Conservation (phyloP, 1,140 invertebrate species). For the Luehdorfia chinensis region DNA sequence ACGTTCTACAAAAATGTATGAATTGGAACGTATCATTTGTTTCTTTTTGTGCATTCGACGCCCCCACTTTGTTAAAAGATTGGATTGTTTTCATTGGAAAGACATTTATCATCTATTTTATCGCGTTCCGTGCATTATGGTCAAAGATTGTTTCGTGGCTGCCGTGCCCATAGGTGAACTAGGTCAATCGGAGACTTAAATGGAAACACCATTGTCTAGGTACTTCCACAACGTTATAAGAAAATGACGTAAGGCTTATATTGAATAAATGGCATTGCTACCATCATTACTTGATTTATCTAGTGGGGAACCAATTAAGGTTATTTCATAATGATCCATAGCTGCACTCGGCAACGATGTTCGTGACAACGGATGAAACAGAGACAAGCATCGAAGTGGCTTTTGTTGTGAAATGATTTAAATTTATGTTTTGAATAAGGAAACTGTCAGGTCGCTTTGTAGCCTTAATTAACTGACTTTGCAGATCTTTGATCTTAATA, state of each 20-base stretch:
- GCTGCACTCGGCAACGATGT: constrained; percentile 16
- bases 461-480: constrained; percentile 14
- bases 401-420: constrained; percentile 17
- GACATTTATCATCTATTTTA: constrained; percentile 55
- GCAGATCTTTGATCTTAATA: constrained; percentile 6
- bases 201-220: constrained; percentile 55
- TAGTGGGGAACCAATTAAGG: constrained; percentile 42
- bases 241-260: constrained; percentile 53
- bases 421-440: constrained; percentile 18
- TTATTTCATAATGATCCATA: constrained; percentile 33
- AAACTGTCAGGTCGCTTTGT: constrained; percentile 17
- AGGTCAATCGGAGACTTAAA: constrained; percentile 56
- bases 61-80: constrained; percentile 60
- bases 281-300: constrained; percentile 47
- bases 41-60: constrained; percentile 59
- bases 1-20: constrained; percentile 54
- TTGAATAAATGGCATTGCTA: constrained; percentile 39
- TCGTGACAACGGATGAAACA: constrained; percentile 18
- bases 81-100: constrained; percentile 53
- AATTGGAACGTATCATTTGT: constrained; percentile 64
- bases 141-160: constrained; percentile 46
- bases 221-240: constrained; percentile 26
- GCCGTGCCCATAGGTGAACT: constrained; percentile 49
- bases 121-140: constrained; percentile 41
- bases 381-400: constrained; percentile 9